Percentiles rank a stretch among this genome's conserved stretches.
These are phyloP conservation scores for Sebastes itinus DNA, from an alignment of 2,797 vertebrate genomes.

Conservation along the genomic window DNA sequence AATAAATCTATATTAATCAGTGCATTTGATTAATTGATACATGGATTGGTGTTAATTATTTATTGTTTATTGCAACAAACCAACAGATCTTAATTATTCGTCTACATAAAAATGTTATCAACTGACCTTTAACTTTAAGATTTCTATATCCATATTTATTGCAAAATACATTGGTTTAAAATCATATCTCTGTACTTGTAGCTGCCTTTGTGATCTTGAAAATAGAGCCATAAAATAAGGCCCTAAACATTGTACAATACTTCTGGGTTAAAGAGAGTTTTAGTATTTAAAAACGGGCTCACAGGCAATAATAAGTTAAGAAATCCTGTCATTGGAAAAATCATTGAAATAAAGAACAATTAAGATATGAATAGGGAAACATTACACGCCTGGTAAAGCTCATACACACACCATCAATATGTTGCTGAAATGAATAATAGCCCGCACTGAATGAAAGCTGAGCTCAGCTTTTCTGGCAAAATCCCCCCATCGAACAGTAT, in stretches of 20 bases:
- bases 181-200: background rate
- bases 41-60: background rate
- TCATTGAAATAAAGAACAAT: slow-evolving; percentile 13
- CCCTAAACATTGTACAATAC: background rate
- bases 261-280: background rate
- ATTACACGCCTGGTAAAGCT: slow-evolving; percentile 13
- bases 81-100: background rate
- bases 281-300: background rate
- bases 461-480: slow-evolving; percentile 71
- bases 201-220: background rate
- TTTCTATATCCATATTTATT: background rate
- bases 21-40: background rate
- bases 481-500: slow-evolving; percentile 50
- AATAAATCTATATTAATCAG: background rate
- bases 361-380: slow-evolving; percentile 10
- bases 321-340: background rate
- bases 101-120: no score
- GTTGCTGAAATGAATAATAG: slow-evolving; percentile 66
- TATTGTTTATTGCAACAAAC: background rate
- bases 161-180: background rate
- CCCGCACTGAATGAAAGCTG: slow-evolving; percentile 47
- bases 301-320: background rate
- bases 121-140: no score
- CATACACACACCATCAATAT: slow-evolving; percentile 36
- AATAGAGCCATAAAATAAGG: background rate